Evolutionary conservation across 2,113 vertebrate species (phyloP).

Genomic region (Catagonus wagneri): DNA sequence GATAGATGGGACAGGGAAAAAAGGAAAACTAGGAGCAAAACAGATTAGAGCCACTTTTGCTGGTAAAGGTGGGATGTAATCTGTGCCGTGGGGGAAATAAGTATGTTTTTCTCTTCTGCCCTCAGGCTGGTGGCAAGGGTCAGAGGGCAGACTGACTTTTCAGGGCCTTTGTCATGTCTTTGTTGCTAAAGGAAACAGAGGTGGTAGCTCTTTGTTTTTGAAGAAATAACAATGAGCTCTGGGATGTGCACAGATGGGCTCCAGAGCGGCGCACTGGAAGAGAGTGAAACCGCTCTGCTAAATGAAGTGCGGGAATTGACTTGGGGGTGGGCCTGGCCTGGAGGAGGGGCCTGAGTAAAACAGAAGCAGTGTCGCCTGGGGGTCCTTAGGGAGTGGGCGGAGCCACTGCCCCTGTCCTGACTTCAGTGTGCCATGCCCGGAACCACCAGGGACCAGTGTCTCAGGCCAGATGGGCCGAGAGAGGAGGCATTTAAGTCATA

Average conservation of each 20-base stretch:
- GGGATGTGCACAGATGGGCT: not conserved
- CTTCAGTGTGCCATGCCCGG: no score
- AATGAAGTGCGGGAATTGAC: not conserved
- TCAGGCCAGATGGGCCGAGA: fast-evolving
- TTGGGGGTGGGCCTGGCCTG: not conserved
- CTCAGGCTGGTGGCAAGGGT: not conserved
- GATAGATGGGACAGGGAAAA: not conserved
- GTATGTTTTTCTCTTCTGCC: not conserved
- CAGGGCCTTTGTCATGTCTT: not conserved
- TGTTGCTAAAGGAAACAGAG: conserved; percentile 23
- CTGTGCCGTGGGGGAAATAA: not conserved
- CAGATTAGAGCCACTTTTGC: not conserved
- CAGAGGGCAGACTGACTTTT: not conserved
- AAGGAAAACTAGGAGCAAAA: not conserved
- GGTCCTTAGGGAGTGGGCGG: fast-evolving
- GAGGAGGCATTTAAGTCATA: not conserved
- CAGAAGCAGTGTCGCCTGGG: not conserved
- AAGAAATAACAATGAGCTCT: not conserved
- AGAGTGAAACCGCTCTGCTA: not conserved
- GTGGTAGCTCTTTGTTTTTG: not conserved
- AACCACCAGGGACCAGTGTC: not conserved
- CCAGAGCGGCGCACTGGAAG: not conserved
- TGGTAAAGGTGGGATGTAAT: not conserved
- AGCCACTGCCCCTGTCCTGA: not conserved
- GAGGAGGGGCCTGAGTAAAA: not conserved